Evolutionary conservation across 2,888 invertebrate genomes (phyloP), one percentile per base, ranked within the genome.

Genomic region (Stenchaetothrips biformis): DNA sequence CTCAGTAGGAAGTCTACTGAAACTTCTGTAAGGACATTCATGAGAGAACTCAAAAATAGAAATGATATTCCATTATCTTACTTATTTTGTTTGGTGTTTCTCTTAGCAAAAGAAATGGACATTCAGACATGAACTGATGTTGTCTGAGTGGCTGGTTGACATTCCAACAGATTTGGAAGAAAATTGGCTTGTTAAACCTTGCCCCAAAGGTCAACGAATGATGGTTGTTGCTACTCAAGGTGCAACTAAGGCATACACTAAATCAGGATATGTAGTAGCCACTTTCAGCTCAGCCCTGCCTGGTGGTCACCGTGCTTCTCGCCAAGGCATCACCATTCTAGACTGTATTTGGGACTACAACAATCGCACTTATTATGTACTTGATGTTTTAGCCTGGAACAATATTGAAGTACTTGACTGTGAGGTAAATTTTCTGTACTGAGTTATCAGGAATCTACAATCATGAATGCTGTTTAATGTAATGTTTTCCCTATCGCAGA

Each of bases 71-170:
- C 16, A 6, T 59, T 13, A 18, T 13, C 4, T 59, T 0, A 59
- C 16, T 18, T 59, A 53, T 59, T 59, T 59, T 16, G 18, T 59
- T 59, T 13, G 13, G 4, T 13, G 16, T 59, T 13, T 16, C 18
- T 18, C 18, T 16, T 59, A 80, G 21, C n/a, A 27, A 9, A 25
- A 79, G n/a, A 82, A 81, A 59, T 79, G 81, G 80, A 80, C 79
- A 48, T 87, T 85, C 82, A 84, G 84, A 53, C 87, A 90, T 85
- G 89, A 91, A 83, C 87, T 98, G 9, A 98, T 98, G 94, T 85
- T 94, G 81, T 97, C 98, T 0, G 98, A 99, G 87, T 99, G 98
- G 98, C 88, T 99, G 86, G 88, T 93, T 0, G 95, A 98, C 83
- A 91, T 93, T 81, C 99, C 99, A 0, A 88, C 89, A 48, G 92